Evolutionary conservation across 2,888 invertebrate species (phyloP).

Genomic region (Lasioglossum morio): DNA sequence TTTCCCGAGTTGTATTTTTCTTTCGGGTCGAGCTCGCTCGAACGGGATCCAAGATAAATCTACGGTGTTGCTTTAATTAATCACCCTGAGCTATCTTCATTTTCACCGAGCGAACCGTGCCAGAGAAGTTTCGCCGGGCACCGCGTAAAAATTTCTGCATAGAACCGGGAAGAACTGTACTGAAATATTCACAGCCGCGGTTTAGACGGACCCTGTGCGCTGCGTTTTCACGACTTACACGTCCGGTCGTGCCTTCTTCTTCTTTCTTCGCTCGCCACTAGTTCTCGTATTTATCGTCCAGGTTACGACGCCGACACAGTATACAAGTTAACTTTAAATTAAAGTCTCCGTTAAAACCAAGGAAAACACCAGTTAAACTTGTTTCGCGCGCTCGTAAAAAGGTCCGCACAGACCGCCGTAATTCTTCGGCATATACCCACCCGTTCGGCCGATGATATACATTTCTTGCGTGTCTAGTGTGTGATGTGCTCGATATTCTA

Average conservation of each 20-base stretch:
- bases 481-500: constrained; percentile 41
- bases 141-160: constrained; percentile 26
- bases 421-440: constrained; percentile 35
- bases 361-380: constrained; percentile 55
- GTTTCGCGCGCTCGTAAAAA: constrained; percentile 47
- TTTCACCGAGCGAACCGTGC: constrained; percentile 7
- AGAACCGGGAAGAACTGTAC: constrained; percentile 1
- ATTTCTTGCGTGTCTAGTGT: constrained; percentile 17
- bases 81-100: constrained; percentile 35
- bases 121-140: neutral
- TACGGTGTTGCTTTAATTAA: constrained; percentile 40
- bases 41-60: constrained; percentile 28
- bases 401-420: constrained; percentile 27
- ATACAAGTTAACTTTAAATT: constrained; percentile 62
- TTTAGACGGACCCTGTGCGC: constrained; percentile 14
- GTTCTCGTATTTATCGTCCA: constrained; percentile 53
- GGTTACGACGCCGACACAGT: constrained; percentile 52
- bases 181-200: constrained; percentile 42
- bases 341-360: constrained; percentile 53
- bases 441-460: constrained; percentile 49
- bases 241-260: constrained; percentile 50
- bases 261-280: neutral
- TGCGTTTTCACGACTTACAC: constrained; percentile 53
- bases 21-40: neutral
- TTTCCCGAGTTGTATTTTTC: neutral